Evolutionary conservation across 2,888 invertebrate species (phyloP).

Genomic region (Carterocephalus palaemon): DNA sequence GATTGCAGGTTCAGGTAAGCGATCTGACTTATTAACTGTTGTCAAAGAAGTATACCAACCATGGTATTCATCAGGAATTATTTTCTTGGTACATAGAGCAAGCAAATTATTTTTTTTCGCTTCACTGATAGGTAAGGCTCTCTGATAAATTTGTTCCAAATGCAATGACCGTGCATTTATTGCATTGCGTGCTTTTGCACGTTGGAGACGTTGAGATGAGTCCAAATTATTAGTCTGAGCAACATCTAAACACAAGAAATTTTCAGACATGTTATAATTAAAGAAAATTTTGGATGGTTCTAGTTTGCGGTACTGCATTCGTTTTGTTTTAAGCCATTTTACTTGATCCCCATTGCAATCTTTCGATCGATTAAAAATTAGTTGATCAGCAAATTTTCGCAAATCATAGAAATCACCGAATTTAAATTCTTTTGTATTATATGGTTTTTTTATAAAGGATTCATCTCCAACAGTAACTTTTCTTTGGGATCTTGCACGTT

Average conservation of each 20-base stretch:
- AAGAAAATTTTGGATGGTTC: background rate
- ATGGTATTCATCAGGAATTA: background rate
- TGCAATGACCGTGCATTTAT: background rate
- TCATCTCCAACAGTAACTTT: too few relatives aligned
- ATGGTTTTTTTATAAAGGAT: too few relatives aligned
- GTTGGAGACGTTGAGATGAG: background rate
- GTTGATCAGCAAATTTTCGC: background rate
- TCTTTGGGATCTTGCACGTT: background rate
- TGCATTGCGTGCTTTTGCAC: background rate
- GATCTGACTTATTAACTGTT: too few relatives aligned
- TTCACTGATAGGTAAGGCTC: background rate
- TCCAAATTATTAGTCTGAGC: background rate
- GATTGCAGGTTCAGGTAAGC: too few relatives aligned
- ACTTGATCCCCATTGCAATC: conserved; percentile 22
- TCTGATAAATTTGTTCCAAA: background rate
- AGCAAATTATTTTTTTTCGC: background rate
- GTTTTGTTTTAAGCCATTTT: conserved; percentile 20
- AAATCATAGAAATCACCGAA: background rate
- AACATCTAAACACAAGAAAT: background rate
- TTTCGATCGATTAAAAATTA: background rate
- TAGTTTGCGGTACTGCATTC: background rate
- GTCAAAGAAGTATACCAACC: background rate
- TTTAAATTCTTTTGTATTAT: background rate
- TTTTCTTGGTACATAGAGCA: conserved; percentile 11
- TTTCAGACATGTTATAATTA: background rate